Evolutionary conservation across 2,888 invertebrate genomes (phyloP), one percentile per base, ranked within the genome.

Genomic region (Acanthoscelides obtectus): DNA sequence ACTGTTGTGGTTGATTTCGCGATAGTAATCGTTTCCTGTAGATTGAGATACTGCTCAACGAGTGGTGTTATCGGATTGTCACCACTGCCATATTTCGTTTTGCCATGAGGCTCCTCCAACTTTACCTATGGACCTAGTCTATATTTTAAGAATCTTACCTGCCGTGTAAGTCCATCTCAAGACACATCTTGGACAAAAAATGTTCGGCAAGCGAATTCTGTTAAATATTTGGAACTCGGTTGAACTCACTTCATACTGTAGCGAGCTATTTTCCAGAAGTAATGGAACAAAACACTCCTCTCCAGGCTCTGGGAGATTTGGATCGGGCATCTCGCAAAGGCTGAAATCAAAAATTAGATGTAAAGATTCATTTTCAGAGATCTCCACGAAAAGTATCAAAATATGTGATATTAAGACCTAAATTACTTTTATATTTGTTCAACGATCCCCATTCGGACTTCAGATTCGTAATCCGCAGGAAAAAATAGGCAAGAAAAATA

Each of bases 161-260:
- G 76, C 74, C 72, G 67, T 73, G 72, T 87, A 88, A 70, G 86
- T 82, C 88, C 88, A 88, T 72, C 88, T 84, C 0, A 88, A 76
- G 2, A 87, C 87, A 72, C 88, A 88, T 71, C 85, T 84, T 0
- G 86, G 76, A 77, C 88, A 88, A 2, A 77, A 82, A 12, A 88
- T 71, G 45, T 79, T 80, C 0, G 88, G 88, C 19, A 88, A 80
- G 45, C 76, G 75, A 2, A 87, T 77, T 1, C 68, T 74, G n/a
- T 75, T 73, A 8, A 63, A 20, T 22, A 73, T 27, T 0, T 68
- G 12, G 21, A 4, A 66, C 20, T 74, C 73, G 20, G 45, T 64
- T 6, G 8, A 64, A 2, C 69, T 8, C 22, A 76, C 70, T 1
- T 17, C 22, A 22, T 69, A 72, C 72, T 73, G 75, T 69, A 77